Base-by-base conservation (phyloP, 1,140 invertebrate species). In the Brachionus calyciflorus region DNA sequence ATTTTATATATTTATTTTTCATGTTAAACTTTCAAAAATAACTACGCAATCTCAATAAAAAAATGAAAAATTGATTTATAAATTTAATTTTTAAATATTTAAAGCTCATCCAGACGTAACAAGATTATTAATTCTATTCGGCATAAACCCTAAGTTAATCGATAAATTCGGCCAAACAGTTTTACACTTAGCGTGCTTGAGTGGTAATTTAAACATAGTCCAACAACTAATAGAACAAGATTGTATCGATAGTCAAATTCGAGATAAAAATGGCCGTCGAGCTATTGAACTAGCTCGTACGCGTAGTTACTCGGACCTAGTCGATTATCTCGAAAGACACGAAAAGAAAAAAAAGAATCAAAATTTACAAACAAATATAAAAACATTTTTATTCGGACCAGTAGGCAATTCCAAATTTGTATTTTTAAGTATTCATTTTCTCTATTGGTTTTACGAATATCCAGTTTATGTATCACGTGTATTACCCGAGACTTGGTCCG, bases 81-180 rank as follows among this genome's bases (percentile, higher is more conserved):
- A n/a, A 3, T 7, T 44, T 26, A 3, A 53, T 37, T 37, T 37
- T 37, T 37, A 5, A 5, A 37, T 5, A 14, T 33, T 80, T 81
- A 0, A 76, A 88, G 87, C 92, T 0, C 91, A 93, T 80, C 89
- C 91, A 0, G 93, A 94, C 80, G 82, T 94, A 57, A 93, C 94
- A 79, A 88, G 91, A 53, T 83, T 96, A 55, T 85, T 96, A n/a
- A 93, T 94, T 82, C 93, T 94, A 82, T 92, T 91, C 75, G 92
- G 92, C 2, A 91, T 92, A 0, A 91, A 92, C 81, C 85, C 93
- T 41, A 90, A 92, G 79, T 93, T 93, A 83, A 90, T 91, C 1
- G 93, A 96, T 83, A 92, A 94, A 83, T 94, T 93, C 82, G 93
- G 92, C 7, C 94, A 93, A 0, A 94, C 92, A 0, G 91, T 93